Evolutionary conservation across 2,113 vertebrate genomes (phyloP).

Genomic region (Pseudopodoces humilis): DNA sequence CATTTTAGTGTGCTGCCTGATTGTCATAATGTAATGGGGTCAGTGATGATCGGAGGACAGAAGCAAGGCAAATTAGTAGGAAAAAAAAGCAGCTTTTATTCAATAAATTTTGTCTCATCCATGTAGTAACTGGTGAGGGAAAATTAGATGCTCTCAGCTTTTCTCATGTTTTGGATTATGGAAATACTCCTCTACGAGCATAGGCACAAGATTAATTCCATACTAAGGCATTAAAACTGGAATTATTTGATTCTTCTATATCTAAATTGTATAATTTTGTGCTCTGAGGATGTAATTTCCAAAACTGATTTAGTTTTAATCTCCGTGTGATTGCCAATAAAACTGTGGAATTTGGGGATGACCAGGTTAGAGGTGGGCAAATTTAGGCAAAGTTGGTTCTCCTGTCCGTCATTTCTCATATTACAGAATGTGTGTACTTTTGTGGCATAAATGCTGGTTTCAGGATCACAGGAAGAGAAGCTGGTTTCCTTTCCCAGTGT

Average conservation of each 20-base stretch:
- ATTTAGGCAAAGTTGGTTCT: not conserved
- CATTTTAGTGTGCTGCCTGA: not conserved
- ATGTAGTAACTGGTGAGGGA: not conserved
- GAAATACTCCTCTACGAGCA: not conserved
- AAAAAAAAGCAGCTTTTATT: not conserved
- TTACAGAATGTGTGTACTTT: not conserved
- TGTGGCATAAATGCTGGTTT: fast-evolving
- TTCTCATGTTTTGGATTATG: not conserved
- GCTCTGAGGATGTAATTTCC: not conserved
- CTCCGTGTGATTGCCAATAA: not conserved
- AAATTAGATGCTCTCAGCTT: not conserved
- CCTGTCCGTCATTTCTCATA: not conserved
- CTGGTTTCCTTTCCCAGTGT: not conserved
- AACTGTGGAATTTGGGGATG: not conserved
- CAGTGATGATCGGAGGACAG: not conserved
- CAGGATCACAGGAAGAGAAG: not conserved
- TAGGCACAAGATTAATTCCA: not conserved
- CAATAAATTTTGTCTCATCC: not conserved
- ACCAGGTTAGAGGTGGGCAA: not conserved
- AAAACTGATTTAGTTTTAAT: not conserved
- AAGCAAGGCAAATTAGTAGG: not conserved
- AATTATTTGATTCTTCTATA: not conserved
- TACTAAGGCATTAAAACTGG: not conserved
- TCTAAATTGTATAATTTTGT: not conserved
- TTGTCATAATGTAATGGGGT: not conserved